Evolutionary conservation across 2,888 invertebrate genomes (phyloP).

Genomic region (Silvanus unidentatus): DNA sequence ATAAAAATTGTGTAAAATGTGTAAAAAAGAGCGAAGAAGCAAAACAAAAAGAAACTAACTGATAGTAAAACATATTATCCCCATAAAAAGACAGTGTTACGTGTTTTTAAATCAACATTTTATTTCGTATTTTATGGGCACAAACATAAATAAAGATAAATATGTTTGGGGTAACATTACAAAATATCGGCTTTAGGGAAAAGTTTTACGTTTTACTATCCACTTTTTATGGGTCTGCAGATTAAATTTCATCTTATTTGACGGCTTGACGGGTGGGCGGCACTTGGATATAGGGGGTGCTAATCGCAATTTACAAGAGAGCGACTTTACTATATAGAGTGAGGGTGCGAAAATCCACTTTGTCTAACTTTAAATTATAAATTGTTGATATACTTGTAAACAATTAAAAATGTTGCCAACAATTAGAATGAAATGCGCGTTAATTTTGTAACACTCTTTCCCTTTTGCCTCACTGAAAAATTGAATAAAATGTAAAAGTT

Average conservation of each 20-base stretch:
- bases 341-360: no score
- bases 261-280: neutral
- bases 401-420: no score
- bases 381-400: no score
- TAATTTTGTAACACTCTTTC: no score
- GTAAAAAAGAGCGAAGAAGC: neutral
- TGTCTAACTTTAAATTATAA: no score
- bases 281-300: neutral
- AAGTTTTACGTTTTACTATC: conserved; percentile 20
- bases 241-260: conserved; percentile 15
- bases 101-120: conserved; percentile 28
- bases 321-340: no score
- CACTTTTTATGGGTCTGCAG: conserved; percentile 14
- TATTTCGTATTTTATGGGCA: conserved; percentile 30
- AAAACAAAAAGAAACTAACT: neutral
- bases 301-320: conserved; percentile 1
- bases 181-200: conserved; percentile 22
- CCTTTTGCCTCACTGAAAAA: conserved; percentile 5
- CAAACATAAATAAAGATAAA: conserved; percentile 34
- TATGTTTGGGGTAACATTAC: conserved; percentile 25
- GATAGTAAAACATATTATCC: conserved; percentile 9
- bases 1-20: neutral
- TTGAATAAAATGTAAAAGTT: conserved; percentile 21
- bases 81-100: conserved; percentile 10
- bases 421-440: no score